Conservation (phyloP, 2,888 invertebrate species). For the Phyllotreta striolata region DNA sequence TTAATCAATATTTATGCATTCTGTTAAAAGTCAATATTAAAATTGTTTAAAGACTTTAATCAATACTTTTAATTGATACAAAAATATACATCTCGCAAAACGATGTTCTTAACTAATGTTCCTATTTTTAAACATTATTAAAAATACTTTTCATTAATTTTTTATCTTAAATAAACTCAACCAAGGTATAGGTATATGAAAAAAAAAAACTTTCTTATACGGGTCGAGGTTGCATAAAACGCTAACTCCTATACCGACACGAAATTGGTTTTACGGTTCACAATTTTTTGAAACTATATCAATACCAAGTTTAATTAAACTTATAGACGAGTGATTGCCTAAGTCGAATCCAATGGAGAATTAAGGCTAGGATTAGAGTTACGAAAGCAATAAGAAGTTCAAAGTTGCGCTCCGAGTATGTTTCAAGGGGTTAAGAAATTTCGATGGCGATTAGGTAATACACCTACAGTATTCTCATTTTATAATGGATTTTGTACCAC, state of each 20-base stretch:
- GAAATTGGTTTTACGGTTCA: conserved; percentile 21
- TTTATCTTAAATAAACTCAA: too few species aligned
- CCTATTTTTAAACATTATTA: too few species aligned
- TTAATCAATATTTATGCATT: too few species aligned
- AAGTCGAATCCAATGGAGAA: conserved; percentile 52
- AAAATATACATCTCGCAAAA: too few species aligned
- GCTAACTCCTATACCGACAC: conserved; percentile 10
- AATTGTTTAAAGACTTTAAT: too few species aligned
- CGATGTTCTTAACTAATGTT: too few species aligned
- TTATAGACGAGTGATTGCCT: conserved; percentile 50
- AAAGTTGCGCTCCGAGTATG: conserved; percentile 41
- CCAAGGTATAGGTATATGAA: too few species aligned
- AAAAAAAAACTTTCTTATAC: too few species aligned
- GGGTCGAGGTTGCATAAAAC: background rate
- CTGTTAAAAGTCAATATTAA: too few species aligned
- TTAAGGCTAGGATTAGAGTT: conserved; percentile 54
- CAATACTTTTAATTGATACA: too few species aligned
- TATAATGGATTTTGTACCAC: too few species aligned
- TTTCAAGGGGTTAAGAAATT: conserved; percentile 32
- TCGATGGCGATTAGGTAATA: conserved; percentile 40
- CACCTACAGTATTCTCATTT: background rate
- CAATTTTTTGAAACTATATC: conserved; percentile 38
- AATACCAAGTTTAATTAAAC: conserved; percentile 54
- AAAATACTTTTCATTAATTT: too few species aligned
- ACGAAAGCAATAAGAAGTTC: conserved; percentile 54